Evolutionary conservation across 2,888 invertebrate genomes (phyloP), one percentile per base, ranked within the genome.

Genomic region (Napeogenes sylphis): DNA sequence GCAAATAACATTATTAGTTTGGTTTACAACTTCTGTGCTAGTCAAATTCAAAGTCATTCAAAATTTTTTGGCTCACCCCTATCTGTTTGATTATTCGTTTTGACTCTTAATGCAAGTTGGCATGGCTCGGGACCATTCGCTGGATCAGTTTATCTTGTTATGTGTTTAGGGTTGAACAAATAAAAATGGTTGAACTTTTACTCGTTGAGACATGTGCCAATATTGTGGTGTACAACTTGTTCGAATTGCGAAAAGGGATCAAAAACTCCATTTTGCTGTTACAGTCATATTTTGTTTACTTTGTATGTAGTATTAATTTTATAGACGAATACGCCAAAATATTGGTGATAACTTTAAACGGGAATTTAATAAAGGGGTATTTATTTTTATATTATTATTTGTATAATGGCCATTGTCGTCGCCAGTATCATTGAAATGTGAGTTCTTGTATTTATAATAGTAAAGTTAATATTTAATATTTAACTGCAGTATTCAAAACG

Each of bases 151-250:
- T 59, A 62, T 65, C 56, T 55, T 59, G 58, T 60, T 71, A 67
- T 71, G 71, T 69, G 65, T 60, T 69, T 67, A 67, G 70, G 69
- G 62, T 62, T 45, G 51, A 55, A 56, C 60, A 64, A 68, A 67
- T 63, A 62, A 60, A 61, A 62, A 55, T 56, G 51, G 21, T 51
- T 51, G 5, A 64, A 65, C 53, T 67, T 64, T 57, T 67, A 66
- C 58, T 67, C 62, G 61, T 61, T 65, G 61, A 56, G 56, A 59
- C 63, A 63, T 63, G 56, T 58, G 33, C 65, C 58, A 61, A 63
- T 58, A 58, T 38, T 64, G 62, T 62, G 66, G 65, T 63, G 64
- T 46, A 21, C 21, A 42, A 65, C 75, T 76, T 78, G 76, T 76
- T 76, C 47, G 61, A 61, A 45, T 45, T 21, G 21, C 46, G 45